Percentiles rank a stretch among this genome's conserved stretches.
These are phyloP conservation scores for Cotesia chilonis DNA, from an alignment of 1,140 invertebrate genomes.

Conservation along the genomic window DNA sequence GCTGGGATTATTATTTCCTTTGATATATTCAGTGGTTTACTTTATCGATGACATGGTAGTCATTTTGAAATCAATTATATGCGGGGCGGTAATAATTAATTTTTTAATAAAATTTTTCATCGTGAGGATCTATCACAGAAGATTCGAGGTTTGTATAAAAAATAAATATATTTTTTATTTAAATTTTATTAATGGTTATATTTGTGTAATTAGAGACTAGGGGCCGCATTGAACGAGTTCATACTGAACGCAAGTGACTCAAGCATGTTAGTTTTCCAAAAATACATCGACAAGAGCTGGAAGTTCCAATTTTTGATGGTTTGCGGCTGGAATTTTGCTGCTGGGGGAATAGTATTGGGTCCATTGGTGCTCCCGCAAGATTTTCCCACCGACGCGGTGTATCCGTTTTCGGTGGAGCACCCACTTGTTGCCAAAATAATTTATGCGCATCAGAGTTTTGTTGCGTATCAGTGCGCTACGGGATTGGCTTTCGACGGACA, in stretches of 20 bases:
- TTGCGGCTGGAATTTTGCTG: neutral
- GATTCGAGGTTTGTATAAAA: neutral
- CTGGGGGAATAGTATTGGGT: constrained; percentile 15
- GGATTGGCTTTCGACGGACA: constrained; percentile 38
- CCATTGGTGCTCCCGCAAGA: constrained; percentile 36
- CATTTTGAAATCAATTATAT: neutral
- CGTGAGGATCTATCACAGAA: neutral
- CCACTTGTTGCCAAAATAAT: constrained; percentile 21
- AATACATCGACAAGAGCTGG: constrained; percentile 21
- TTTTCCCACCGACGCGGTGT: constrained; percentile 39
- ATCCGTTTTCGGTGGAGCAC: constrained; percentile 44
- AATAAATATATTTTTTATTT: no score
- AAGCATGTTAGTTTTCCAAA: neutral
- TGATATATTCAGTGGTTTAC: neutral
- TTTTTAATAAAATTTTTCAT: neutral
- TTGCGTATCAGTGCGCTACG: constrained; percentile 36
- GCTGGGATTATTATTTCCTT: neutral
- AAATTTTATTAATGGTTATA: neutral
- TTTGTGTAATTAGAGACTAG: neutral
- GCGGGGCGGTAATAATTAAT: neutral
- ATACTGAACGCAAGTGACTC: neutral
- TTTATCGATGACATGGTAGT: neutral
- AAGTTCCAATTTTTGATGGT: constrained; percentile 16
- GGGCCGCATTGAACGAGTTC: neutral
- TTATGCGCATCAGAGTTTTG: constrained; percentile 41